Evolutionary conservation across 1,140 invertebrate genomes (phyloP).

Genomic region (Drosophila sp.): DNA sequence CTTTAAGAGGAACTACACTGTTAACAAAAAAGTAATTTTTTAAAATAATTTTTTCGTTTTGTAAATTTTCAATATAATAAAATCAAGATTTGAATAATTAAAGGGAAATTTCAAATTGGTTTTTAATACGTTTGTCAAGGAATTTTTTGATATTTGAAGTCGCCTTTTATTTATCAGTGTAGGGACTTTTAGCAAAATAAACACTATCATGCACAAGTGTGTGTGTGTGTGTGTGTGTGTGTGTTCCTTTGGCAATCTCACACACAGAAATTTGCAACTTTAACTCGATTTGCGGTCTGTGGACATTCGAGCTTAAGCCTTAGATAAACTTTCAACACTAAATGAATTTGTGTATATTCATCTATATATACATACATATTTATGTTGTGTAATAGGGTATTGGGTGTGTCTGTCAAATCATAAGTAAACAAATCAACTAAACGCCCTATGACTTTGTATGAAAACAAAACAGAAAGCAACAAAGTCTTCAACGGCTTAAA

Average conservation of each 20-base stretch:
- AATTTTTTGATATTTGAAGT: no score
- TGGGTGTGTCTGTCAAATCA: conserved; percentile 19
- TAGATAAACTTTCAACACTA: conserved; percentile 38
- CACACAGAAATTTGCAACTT: conserved; percentile 46
- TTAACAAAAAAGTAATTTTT: no score
- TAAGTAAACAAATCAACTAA: conserved; percentile 52
- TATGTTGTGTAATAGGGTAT: conserved; percentile 1
- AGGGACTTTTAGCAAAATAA: conserved; percentile 33
- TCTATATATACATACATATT: not conserved
- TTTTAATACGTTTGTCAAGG: no score
- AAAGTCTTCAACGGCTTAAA: conserved; percentile 41
- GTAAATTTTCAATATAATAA: no score
- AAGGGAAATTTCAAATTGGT: no score
- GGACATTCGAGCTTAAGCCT: conserved; percentile 35
- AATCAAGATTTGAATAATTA: no score
- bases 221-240: conserved; percentile 18
- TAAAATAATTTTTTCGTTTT: no score
- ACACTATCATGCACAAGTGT: conserved; percentile 32
- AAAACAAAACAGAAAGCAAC: no score
- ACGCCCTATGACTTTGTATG: conserved; percentile 6
- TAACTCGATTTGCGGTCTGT: conserved; percentile 56
- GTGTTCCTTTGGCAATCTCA: conserved; percentile 21
- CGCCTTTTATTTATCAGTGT: not conserved
- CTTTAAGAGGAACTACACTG: no score
- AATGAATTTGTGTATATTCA: conserved; percentile 15